Conservation (phyloP, 2,113 vertebrate species). For the Pygoscelis adeliae region DNA sequence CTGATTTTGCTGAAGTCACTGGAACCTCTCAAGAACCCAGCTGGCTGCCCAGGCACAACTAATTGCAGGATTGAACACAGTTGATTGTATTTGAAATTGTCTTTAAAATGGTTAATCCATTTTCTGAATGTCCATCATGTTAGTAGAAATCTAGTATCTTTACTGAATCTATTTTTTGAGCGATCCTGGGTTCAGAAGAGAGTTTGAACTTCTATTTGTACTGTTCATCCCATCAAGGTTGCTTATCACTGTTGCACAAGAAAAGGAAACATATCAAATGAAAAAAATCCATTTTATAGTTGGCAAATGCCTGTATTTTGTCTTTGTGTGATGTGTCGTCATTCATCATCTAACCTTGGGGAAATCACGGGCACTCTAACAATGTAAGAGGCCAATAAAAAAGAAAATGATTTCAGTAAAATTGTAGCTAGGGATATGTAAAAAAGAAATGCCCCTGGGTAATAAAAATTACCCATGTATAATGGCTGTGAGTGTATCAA, state of each 20-base stretch:
- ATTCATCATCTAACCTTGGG: slow-evolving; percentile 64
- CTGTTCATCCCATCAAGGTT: slow-evolving; percentile 8
- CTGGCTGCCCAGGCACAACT: not conserved
- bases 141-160: not conserved
- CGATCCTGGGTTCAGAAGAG: slow-evolving; percentile 18
- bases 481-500: not conserved
- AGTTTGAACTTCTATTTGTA: not conserved
- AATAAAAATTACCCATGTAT: slow-evolving; percentile 47
- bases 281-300: not conserved
- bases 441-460: slow-evolving; percentile 56
- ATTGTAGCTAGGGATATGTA: slow-evolving; percentile 57
- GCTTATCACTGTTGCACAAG: slow-evolving; percentile 16
- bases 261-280: slow-evolving; percentile 50
- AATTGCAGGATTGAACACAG: not conserved
- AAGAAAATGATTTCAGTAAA: slow-evolving; percentile 51
- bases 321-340: slow-evolving; percentile 41
- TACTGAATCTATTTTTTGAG: not conserved
- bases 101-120: not conserved
- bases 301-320: slow-evolving; percentile 53
- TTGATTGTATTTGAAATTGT: not conserved
- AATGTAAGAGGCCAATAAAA: slow-evolving; percentile 64
- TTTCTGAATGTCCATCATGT: not conserved
- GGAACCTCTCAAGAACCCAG: not conserved
- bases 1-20: not conserved
- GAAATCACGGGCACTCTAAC: slow-evolving; percentile 52